Percentiles rank a stretch among this genome's conserved stretches.
Conservation (phyloP, 2,888 invertebrate genomes). For the Mesorhabditis belari region DNA sequence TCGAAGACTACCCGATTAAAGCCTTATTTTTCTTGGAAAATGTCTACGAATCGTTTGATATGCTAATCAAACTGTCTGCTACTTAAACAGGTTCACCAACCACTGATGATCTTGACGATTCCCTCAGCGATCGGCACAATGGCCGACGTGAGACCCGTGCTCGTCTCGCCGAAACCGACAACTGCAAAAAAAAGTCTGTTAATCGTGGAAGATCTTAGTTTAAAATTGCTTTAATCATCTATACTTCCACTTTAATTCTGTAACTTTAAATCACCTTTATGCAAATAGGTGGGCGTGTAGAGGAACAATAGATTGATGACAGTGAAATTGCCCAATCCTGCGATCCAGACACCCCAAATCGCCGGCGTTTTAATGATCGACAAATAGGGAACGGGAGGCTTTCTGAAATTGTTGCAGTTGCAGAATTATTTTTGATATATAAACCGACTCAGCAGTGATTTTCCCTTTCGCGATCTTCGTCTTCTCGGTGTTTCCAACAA, state of each 20-base stretch:
- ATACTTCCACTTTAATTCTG: too few relatives aligned
- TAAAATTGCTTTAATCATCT: too few relatives aligned
- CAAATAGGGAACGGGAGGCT: slow-evolving; percentile 21
- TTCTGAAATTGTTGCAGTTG: slow-evolving; percentile 15
- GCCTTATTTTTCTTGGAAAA: too few relatives aligned
- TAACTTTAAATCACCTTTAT: neutral
- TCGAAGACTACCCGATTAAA: too few relatives aligned
- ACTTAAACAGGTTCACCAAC: too few relatives aligned
- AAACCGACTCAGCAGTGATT: slow-evolving; percentile 1
- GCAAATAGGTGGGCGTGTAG: slow-evolving; percentile 27
- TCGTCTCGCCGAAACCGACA: neutral
- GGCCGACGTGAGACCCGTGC: neutral
- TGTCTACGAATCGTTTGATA: too few relatives aligned
- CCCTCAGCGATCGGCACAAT: neutral
- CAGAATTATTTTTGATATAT: too few relatives aligned
- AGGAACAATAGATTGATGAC: slow-evolving; percentile 39
- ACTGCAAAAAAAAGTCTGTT: too few relatives aligned
- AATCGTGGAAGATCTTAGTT: too few relatives aligned
- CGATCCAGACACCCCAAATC: slow-evolving; percentile 41
- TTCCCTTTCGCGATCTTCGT: slow-evolving; percentile 39
- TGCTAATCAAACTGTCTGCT: too few relatives aligned
- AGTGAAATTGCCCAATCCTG: slow-evolving; percentile 33
- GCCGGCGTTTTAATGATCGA: slow-evolving; percentile 23
- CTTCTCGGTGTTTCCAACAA: slow-evolving; percentile 31
- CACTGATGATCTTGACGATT: neutral